phyloP scores from a whole-genome alignment of 2,797 vertebrate genomes.

The Austrolebias charrua region DNA sequence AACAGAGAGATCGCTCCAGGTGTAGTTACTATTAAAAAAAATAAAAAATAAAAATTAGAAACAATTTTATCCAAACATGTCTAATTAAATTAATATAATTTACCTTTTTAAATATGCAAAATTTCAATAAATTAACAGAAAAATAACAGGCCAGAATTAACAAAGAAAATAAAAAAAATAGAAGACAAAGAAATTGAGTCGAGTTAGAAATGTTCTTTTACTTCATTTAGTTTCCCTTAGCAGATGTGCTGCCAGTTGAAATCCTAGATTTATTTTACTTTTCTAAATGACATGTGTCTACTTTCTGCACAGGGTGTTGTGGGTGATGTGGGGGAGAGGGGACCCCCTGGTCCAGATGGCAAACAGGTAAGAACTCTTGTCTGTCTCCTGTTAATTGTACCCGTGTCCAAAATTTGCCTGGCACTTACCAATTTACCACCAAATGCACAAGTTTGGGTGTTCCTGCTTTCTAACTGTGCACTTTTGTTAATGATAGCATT shows the following conservation, averaged over 20 bases:
- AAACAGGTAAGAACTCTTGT: constrained; percentile 82
- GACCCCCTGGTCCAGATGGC: constrained; percentile 89
- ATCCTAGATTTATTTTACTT: not conserved
- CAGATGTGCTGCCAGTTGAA: no score
- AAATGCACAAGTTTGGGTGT: not conserved
- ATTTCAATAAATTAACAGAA: not conserved
- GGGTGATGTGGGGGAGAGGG: constrained; percentile 88
- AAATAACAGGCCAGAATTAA: not conserved
- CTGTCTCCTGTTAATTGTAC: fast-evolving
- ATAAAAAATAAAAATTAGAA: no score
- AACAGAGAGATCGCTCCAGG: no score
- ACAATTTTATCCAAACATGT: no score
- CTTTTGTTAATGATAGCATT: not conserved
- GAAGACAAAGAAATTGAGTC: no score
- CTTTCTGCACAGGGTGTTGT: constrained; percentile 82
- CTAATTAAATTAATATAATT: no score
- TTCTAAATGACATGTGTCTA: constrained; percentile 14
- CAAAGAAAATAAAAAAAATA: not conserved
- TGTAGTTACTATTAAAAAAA: no score
- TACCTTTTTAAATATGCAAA: no score
- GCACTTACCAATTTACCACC: not conserved
- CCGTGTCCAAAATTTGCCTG: not conserved
- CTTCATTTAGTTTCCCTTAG: no score
- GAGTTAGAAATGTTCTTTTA: not conserved
- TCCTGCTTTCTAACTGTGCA: not conserved